Conservation (phyloP, 2,797 vertebrate species). For the Leptoclinus maculatus region DNA sequence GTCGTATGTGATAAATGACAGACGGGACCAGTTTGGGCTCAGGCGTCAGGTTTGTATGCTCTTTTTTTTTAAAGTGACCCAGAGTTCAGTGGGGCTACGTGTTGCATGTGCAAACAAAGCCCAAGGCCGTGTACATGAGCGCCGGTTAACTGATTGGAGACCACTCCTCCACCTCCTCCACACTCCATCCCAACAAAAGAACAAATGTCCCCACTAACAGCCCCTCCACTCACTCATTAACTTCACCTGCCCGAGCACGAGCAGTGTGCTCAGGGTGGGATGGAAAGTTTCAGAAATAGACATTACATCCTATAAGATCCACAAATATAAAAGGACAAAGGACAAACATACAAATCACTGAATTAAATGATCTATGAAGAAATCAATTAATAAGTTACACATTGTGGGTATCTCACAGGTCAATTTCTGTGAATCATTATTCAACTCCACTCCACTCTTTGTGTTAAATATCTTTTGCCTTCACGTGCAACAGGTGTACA, state of each 20-base stretch:
- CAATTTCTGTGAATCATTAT: not conserved
- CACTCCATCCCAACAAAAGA: constrained; percentile 23
- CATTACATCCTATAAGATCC: not conserved
- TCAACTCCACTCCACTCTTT: too few relatives aligned
- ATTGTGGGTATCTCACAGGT: not conserved
- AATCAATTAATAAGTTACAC: not conserved
- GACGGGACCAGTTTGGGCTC: constrained; percentile 4
- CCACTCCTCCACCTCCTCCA: constrained; percentile 22
- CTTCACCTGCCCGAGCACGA: constrained; percentile 25
- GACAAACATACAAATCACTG: not conserved
- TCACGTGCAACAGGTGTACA: not conserved
- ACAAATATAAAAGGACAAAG: not conserved
- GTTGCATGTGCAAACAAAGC: constrained; percentile 73
- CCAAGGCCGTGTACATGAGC: constrained; percentile 62
- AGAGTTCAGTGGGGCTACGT: constrained; percentile 35
- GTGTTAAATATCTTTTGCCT: not conserved
- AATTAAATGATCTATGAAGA: not conserved
- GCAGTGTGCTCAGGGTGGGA: not conserved
- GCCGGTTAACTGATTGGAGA: constrained; percentile 27
- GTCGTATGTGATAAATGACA: not conserved
- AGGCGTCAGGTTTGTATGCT: not conserved
- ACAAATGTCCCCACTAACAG: constrained; percentile 29
- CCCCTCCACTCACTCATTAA: constrained; percentile 58
- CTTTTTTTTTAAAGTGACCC: not conserved
- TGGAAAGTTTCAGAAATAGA: constrained; percentile 8